Conservation (phyloP, 2,113 vertebrate genomes). For the Osmerus mordax region DNA sequence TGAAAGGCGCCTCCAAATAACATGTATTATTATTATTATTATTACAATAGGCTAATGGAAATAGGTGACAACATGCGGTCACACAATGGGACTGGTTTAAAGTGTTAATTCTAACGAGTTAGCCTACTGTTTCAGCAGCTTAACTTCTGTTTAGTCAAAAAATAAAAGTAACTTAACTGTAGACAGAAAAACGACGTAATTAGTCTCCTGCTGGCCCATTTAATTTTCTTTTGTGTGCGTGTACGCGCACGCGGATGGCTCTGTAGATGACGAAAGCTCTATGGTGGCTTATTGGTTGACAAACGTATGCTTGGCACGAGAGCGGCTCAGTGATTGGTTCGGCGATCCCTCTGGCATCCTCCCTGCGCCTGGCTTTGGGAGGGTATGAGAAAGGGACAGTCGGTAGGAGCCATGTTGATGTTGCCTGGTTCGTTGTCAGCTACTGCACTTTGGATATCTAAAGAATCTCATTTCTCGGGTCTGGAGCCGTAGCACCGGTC, state of each 20-base stretch:
- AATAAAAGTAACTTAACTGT: neutral
- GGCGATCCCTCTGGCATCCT: constrained; percentile 35
- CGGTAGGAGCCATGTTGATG: constrained; percentile 69
- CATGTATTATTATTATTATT: no score
- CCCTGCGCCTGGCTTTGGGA: constrained; percentile 43
- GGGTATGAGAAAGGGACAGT: constrained; percentile 42
- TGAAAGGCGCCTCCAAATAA: no score
- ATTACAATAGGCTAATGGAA: neutral
- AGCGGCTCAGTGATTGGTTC: constrained; percentile 58
- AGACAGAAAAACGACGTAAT: no score
- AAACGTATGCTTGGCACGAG: constrained; percentile 25
- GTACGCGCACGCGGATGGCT: constrained; percentile 21
- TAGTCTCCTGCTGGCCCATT: no score
- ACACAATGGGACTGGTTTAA: no score
- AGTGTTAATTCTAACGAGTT: no score
- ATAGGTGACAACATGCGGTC: no score
- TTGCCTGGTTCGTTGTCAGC: constrained; percentile 47
- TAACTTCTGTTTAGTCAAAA: no score
- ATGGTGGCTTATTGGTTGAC: constrained; percentile 53
- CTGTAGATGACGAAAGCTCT: constrained; percentile 55
- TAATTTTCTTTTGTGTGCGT: neutral
- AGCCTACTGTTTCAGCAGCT: no score
- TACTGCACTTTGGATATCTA: constrained; percentile 45
- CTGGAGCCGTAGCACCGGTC: constrained; percentile 43
- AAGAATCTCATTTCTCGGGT: constrained; percentile 33